These are phyloP conservation scores for Chaetodon trifasciatus DNA, from an alignment of 2,797 vertebrate genomes.

Conservation along the genomic window DNA sequence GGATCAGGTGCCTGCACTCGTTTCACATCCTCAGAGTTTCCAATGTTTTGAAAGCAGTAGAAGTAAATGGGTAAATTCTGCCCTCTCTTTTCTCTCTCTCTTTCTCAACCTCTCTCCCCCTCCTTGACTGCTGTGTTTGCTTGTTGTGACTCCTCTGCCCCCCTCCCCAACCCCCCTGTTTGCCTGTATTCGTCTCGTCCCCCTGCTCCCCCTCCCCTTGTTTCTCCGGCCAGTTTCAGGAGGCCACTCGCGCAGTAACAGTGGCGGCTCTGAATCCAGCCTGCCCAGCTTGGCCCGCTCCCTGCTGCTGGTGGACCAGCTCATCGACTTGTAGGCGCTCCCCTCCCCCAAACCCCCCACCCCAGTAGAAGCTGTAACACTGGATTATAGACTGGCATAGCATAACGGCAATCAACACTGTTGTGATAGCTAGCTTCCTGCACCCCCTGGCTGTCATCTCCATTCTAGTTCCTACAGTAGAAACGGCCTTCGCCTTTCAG, in stretches of 20 bases:
- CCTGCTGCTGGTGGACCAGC: slow-evolving; percentile 99
- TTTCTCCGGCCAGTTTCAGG: slow-evolving; percentile 94
- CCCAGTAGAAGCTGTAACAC: slow-evolving; percentile 71
- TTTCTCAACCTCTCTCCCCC: slow-evolving; percentile 43
- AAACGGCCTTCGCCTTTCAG: slow-evolving; percentile 59
- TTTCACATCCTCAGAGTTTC: slow-evolving; percentile 26
- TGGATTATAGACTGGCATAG: slow-evolving; percentile 78
- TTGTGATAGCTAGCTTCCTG: slow-evolving; percentile 75
- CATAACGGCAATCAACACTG: slow-evolving; percentile 74
- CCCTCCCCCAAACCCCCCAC: background rate
- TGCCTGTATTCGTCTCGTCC: slow-evolving; percentile 50
- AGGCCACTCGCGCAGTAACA: slow-evolving; percentile 99
- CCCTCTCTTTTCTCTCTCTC: slow-evolving; percentile 49
- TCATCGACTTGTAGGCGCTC: slow-evolving; percentile 92
- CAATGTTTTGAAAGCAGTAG: slow-evolving; percentile 37
- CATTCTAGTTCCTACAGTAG: slow-evolving; percentile 59
- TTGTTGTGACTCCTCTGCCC: slow-evolving; percentile 64
- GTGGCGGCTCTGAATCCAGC: slow-evolving; percentile 98
- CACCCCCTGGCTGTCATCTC: slow-evolving; percentile 55
- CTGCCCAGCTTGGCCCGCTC: slow-evolving; percentile 99
- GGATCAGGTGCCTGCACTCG: slow-evolving; percentile 16
- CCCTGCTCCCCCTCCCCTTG: slow-evolving; percentile 44
- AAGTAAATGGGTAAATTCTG: slow-evolving; percentile 66
- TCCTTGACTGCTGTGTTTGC: slow-evolving; percentile 64
- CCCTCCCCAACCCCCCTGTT: slow-evolving; percentile 37